Evolutionary conservation across 1,140 invertebrate genomes (phyloP), one percentile per base, ranked within the genome.

Genomic region (Globodera ellingtonae): DNA sequence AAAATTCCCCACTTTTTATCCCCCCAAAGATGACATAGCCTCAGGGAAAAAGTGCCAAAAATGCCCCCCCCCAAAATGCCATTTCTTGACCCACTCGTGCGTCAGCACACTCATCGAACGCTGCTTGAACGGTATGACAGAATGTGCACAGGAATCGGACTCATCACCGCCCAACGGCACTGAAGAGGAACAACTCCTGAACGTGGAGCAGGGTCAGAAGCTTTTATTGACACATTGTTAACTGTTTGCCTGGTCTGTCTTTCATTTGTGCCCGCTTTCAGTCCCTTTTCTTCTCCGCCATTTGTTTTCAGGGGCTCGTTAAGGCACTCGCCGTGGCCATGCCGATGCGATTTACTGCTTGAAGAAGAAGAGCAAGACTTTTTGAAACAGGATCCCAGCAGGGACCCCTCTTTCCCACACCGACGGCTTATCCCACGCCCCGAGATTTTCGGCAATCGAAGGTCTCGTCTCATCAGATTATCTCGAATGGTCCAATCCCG

Each of bases 51-150:
- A 35, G 35, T 35, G 35, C 35, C 35, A 35, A 35, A 35, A 15
- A 67, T 21, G 62, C 21, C 46, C 44, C 44, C 3, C 2, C 35
- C 44, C 62, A 35, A 21, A 74, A 35, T 18, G 48, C 59, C 35
- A 44, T 13, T 24, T 24, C 8, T 9, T 18, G 7, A 24, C 50
- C 35, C 59, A 76, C 75, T 77, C 75, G n/a, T 77, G 56, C 44
- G 75, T 77, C 48, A 77, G 69, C 50, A 65, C 69, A 48, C 75
- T 77, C 69, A 77, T 77, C 5, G 75, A 77, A 15, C 75, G 75
- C 50, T 70, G 52, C 65, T 77, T 77, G 69, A 77, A 69, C 21
- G 65, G 75, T 6, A 10, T 13, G 24, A 24, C 18, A 48, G 59
- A 77, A 35, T 77, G 52, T 46, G 69, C 65, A 10, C n/a, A 70